These are phyloP conservation scores for Conus betulinus DNA, from an alignment of 1,140 invertebrate species.

Conservation along the genomic window DNA sequence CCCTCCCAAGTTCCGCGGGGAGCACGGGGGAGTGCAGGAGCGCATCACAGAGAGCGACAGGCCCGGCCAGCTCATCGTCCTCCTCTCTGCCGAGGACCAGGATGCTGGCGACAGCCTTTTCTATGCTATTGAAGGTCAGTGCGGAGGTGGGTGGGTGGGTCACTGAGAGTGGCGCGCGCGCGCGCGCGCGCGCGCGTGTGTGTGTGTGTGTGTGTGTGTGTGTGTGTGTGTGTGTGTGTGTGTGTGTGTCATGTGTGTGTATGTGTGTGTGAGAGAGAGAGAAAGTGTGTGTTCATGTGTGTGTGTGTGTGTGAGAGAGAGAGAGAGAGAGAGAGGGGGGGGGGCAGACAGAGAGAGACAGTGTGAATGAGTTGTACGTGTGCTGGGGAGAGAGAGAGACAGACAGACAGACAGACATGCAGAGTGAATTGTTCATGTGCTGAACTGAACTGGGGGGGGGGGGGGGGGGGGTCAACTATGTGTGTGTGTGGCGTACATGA, in stretches of 20 bases:
- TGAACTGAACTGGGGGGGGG: too few relatives aligned
- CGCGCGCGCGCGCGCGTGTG: not conserved
- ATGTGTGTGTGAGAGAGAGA: too few relatives aligned
- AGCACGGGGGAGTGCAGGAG: slow-evolving; percentile 79
- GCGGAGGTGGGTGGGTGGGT: not conserved
- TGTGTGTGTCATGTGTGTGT: not conserved
- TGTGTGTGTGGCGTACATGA: too few relatives aligned
- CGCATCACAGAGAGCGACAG: slow-evolving; percentile 89
- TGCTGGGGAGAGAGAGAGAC: too few relatives aligned
- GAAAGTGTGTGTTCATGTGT: too few relatives aligned
- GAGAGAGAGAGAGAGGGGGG: too few relatives aligned
- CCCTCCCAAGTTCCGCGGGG: slow-evolving; percentile 82
- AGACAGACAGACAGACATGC: too few relatives aligned
- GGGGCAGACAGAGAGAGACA: too few relatives aligned
- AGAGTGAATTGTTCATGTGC: too few relatives aligned
- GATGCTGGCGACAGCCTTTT: slow-evolving; percentile 86
- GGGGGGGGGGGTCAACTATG: too few relatives aligned
- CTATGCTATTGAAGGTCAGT: slow-evolving; percentile 91
- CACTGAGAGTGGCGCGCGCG: not conserved
- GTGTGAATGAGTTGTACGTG: too few relatives aligned
- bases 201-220: not conserved
- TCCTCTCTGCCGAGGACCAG: slow-evolving; percentile 88
- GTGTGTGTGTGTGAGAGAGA: too few relatives aligned
- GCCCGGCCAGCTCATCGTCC: slow-evolving; percentile 87
- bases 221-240: slow-evolving; percentile 1